Conservation (phyloP, 1,140 invertebrate species). For the Trichonephila clavipes region DNA sequence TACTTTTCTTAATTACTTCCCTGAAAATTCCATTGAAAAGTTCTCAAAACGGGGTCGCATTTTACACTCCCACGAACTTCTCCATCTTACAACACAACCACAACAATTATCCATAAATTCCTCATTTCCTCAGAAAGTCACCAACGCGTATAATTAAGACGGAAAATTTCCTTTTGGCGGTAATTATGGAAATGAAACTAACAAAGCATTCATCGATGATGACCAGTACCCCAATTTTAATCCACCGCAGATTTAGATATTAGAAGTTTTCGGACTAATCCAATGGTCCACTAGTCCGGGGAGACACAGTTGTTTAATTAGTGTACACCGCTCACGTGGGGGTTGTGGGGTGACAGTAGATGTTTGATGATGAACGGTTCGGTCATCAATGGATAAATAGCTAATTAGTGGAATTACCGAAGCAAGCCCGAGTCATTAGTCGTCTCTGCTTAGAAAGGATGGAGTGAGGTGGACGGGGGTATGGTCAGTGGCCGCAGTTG, state of each 20-base stretch:
- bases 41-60: neutral
- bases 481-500: neutral
- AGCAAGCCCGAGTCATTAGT: slow-evolving; percentile 61
- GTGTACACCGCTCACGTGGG: neutral
- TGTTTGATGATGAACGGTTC: slow-evolving; percentile 46
- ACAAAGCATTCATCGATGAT: slow-evolving; percentile 43
- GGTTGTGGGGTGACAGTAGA: neutral
- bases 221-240: slow-evolving; percentile 12
- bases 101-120: slow-evolving; percentile 58
- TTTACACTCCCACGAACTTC: neutral
- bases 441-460: neutral
- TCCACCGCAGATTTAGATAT: slow-evolving; percentile 26
- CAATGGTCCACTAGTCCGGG: neutral
- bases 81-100: neutral
- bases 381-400: slow-evolving; percentile 72
- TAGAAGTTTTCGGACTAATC: slow-evolving; percentile 7
- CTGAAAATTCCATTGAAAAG: slow-evolving; percentile 42
- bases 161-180: slow-evolving; percentile 33
- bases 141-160: slow-evolving; percentile 65
- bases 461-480: neutral
- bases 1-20: slow-evolving; percentile 57
- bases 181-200: slow-evolving; percentile 62
- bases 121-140: slow-evolving; percentile 39
- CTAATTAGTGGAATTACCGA: slow-evolving; percentile 72
- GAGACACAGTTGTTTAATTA: slow-evolving; percentile 56